Conservation (phyloP, 1,140 invertebrate species). For the Drosophila sp. region DNA sequence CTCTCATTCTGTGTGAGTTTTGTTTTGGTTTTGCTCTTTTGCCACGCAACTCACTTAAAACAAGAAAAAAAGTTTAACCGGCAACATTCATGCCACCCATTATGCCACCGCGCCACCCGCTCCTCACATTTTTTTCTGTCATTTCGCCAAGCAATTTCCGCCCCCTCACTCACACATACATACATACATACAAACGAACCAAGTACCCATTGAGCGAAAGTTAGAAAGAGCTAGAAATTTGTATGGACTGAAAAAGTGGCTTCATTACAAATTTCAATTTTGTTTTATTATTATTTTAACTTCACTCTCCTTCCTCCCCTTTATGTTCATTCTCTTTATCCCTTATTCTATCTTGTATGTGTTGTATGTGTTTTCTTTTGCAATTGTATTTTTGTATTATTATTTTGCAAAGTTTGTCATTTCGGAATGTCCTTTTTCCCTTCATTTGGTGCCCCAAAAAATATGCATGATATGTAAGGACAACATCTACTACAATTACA, state of each 20-base stretch:
- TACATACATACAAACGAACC: not conserved
- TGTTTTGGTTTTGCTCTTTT: conserved; percentile 68
- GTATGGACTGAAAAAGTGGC: conserved; percentile 67
- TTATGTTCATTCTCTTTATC: not conserved
- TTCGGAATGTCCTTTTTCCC: conserved; percentile 39
- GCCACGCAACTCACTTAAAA: conserved; percentile 71
- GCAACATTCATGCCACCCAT: conserved; percentile 80
- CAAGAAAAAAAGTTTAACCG: conserved; percentile 73
- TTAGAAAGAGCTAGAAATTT: conserved; percentile 1
- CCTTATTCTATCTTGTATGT: not conserved
- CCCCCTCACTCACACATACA: conserved; percentile 49
- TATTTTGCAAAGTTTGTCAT: conserved; percentile 58
- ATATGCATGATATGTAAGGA: conserved; percentile 7
- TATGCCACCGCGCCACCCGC: conserved; percentile 39
- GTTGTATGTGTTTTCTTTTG: conserved; percentile 35
- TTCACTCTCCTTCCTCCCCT: not conserved
- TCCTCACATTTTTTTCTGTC: not conserved
- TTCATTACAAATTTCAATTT: conserved; percentile 82
- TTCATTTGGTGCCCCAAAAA: conserved; percentile 8
- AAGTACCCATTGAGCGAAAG: not conserved
- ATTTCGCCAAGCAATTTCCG: conserved; percentile 60
- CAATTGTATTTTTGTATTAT: conserved; percentile 72
- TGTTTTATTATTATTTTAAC: conserved; percentile 71
- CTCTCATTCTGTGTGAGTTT: conserved; percentile 39
- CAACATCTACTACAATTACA: conserved; percentile 12